Evolutionary conservation across 2,888 invertebrate genomes (phyloP), one percentile per base, ranked within the genome.

Genomic region (Electrophaes corylata): DNA sequence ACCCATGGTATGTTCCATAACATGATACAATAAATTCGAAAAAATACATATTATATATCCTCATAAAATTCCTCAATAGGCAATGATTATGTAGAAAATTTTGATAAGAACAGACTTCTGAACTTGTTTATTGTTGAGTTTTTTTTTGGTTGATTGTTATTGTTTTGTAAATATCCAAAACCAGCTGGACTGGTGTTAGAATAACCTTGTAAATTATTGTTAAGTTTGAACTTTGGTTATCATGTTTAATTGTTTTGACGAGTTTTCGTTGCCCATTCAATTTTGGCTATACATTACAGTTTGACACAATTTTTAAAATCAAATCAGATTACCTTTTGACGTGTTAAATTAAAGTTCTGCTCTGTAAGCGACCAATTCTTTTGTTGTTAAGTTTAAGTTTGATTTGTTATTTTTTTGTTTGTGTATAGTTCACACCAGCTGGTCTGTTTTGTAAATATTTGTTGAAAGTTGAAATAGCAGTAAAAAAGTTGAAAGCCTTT

Each of bases 171-270:
- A 26, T 57, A 46, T 14, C 2, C 4, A 16, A 12, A 11, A 47
- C 60, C 67, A 66, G 64, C 66, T 64, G 71, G 67, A 33, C 67
- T 65, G 66, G 66, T 62, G 2, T 5, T 37, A 6, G 35, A 0
- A 6, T 14, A 0, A 6, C 16, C 10, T 3, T 16, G 16, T 37
- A 10, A 37, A 37, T 35, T 10, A 26, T 26, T 23, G 33, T 33
- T 33, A 12, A 33, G n/a, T 35, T 31, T 31, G 31, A 31, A 31
- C n/a, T 26, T 26, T 26, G 10, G 23, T 6, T 23, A 23, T 23
- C 23, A 23, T 29, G 11, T 29, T 29, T 11, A 5, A 29, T 11
- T 29, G 23, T 29, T 29, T 29, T 29, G 11, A 29, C 11, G 11
- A 4, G 3, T 29, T 29, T 11, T 12, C n/a, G 12, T 26, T 3